Evolutionary conservation across 2,888 invertebrate genomes (phyloP).

Genomic region (Tachina fera): DNA sequence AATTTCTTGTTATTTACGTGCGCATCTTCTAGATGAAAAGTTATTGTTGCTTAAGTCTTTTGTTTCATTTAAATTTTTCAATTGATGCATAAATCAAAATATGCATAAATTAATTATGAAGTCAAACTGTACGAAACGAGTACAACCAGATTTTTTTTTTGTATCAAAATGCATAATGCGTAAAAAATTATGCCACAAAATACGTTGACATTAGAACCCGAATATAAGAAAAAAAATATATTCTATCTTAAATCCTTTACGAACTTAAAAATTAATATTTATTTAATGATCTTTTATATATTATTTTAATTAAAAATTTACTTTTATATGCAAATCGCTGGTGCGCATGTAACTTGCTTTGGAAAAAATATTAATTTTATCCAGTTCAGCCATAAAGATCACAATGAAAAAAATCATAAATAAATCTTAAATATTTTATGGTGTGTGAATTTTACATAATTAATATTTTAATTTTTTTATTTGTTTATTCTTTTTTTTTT

Average conservation of each 20-base stretch:
- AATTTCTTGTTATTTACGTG: no score
- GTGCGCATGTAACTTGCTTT: slow-evolving; percentile 26
- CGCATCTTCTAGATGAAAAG: neutral
- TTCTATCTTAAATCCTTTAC: neutral
- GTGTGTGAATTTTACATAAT: slow-evolving; percentile 40
- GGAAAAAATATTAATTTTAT: slow-evolving; percentile 12
- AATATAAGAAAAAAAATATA: neutral
- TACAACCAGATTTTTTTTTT: slow-evolving; percentile 30
- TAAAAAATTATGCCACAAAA: slow-evolving; percentile 6
- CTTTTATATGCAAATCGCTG: slow-evolving; percentile 43
- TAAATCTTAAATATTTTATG: neutral
- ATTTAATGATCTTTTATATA: slow-evolving; percentile 13
- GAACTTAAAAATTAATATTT: slow-evolving; percentile 10
- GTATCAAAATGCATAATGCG: slow-evolving; percentile 12
- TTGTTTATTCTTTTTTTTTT: slow-evolving; percentile 9
- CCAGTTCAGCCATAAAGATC: neutral
- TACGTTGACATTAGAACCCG: neutral
- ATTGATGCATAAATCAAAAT: slow-evolving; percentile 13
- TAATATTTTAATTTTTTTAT: neutral
- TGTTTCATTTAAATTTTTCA: slow-evolving; percentile 41
- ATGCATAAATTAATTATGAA: neutral
- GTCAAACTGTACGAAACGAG: neutral
- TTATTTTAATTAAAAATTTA: neutral
- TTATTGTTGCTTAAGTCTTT: slow-evolving; percentile 65
- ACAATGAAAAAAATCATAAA: slow-evolving; percentile 1